phyloP scores from a whole-genome alignment of 2,797 vertebrate genomes.

The Morelia viridis region DNA sequence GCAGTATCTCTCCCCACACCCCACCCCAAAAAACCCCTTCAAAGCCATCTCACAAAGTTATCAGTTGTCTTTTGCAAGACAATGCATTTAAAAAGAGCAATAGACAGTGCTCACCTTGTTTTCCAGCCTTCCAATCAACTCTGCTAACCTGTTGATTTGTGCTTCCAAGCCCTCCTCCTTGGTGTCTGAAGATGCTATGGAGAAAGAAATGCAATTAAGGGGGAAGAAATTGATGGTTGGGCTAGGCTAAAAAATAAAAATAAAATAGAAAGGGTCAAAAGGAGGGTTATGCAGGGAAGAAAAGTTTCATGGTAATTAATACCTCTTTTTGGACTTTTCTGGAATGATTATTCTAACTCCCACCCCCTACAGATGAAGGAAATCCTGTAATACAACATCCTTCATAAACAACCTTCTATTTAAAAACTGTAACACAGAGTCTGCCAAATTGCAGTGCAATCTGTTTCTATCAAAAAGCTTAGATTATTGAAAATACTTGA shows the following conservation, averaged over 20 bases:
- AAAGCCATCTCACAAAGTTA: background rate
- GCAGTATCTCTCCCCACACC: background rate
- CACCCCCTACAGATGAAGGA: background rate
- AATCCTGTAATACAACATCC: too few relatives aligned
- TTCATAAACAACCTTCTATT: too few relatives aligned
- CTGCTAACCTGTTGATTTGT: slow-evolving; percentile 92
- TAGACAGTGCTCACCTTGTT: slow-evolving; percentile 80
- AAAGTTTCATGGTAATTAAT: background rate
- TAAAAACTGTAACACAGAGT: background rate
- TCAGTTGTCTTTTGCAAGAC: background rate
- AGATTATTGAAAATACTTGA: background rate
- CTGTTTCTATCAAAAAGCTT: background rate
- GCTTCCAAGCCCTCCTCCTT: slow-evolving; percentile 90
- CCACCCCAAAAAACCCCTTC: background rate
- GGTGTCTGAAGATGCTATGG: slow-evolving; percentile 77
- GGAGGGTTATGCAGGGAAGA: too few relatives aligned
- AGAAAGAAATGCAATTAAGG: background rate
- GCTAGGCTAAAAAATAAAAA: too few relatives aligned
- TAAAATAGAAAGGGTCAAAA: too few relatives aligned
- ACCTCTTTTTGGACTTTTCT: background rate
- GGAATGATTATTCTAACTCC: background rate
- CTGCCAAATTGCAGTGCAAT: background rate
- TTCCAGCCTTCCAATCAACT: slow-evolving; percentile 92
- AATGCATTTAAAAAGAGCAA: background rate
- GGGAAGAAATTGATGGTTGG: background rate